phyloP scores from a whole-genome alignment of 92 coral and sea anemone genomes.

The Umimayanthus kanabou region DNA sequence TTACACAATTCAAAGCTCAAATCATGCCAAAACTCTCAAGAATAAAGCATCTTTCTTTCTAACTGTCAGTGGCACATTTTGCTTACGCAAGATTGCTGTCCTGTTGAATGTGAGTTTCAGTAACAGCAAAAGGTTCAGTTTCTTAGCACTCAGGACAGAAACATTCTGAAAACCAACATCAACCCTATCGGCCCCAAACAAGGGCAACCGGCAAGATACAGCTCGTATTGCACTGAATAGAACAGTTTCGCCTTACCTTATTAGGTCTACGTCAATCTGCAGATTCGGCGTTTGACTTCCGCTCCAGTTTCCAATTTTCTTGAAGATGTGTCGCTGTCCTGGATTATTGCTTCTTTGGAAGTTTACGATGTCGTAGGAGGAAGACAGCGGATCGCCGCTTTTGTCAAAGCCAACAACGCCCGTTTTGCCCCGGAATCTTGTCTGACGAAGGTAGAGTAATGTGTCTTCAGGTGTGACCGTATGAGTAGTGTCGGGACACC shows the following conservation, averaged over 20 bases:
- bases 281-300: slow-evolving; percentile 38
- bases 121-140: too few species aligned
- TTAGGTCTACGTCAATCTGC: slow-evolving; percentile 38
- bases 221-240: background rate
- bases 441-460: slow-evolving; percentile 54
- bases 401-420: slow-evolving; percentile 55
- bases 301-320: slow-evolving; percentile 69
- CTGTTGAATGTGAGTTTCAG: too few species aligned
- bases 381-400: slow-evolving; percentile 61
- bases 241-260: slow-evolving; percentile 44
- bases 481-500: slow-evolving; percentile 38
- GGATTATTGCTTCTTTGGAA: slow-evolving; percentile 39
- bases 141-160: too few species aligned
- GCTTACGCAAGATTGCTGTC: too few species aligned
- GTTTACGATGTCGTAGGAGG: slow-evolving; percentile 73
- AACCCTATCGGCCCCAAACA: too few species aligned
- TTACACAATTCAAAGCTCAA: too few species aligned
- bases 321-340: slow-evolving; percentile 45
- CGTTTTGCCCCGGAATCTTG: slow-evolving; percentile 63
- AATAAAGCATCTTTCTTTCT: too few species aligned
- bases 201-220: too few species aligned
- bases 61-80: too few species aligned
- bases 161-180: too few species aligned
- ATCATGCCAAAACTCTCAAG: too few species aligned
- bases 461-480: slow-evolving; percentile 51